These are phyloP conservation scores for Enteromius argenteus DNA, from an alignment of 2,797 vertebrate genomes.

Conservation along the genomic window DNA sequence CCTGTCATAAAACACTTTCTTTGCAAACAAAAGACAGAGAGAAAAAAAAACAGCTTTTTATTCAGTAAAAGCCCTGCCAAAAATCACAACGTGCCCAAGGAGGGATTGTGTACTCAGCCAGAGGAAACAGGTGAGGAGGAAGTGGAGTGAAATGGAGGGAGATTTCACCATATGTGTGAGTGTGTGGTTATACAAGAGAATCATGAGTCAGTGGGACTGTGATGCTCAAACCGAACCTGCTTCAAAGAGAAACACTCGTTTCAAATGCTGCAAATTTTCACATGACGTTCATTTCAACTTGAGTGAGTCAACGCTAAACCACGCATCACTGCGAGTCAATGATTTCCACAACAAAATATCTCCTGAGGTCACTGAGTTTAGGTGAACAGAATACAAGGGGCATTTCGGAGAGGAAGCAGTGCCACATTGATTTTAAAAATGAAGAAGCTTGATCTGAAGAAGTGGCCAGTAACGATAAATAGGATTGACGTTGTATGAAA, in stretches of 20 bases:
- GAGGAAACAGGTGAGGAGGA: conserved; percentile 80
- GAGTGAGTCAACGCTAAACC: conserved; percentile 31
- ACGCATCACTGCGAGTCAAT: conserved; percentile 22
- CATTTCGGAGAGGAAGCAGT: conserved; percentile 6
- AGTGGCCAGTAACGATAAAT: background rate
- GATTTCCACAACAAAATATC: conserved; percentile 37
- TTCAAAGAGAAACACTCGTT: conserved; percentile 27
- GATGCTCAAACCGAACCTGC: background rate
- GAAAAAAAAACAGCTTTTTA: conserved; percentile 70
- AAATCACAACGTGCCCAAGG: conserved; percentile 72
- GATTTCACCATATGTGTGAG: conserved; percentile 62
- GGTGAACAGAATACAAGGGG: background rate
- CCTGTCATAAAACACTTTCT: conserved; percentile 57
- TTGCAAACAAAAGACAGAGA: conserved; percentile 62
- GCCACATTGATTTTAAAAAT: background rate
- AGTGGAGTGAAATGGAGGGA: conserved; percentile 62
- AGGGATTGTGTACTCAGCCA: conserved; percentile 63
- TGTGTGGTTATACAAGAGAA: background rate
- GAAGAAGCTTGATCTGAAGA: background rate
- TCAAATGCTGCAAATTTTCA: conserved; percentile 21
- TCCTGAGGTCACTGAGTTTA: conserved; percentile 32
- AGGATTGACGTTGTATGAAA: background rate
- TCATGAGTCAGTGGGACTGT: conserved; percentile 33
- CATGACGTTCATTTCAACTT: conserved; percentile 14
- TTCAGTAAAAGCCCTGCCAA: conserved; percentile 65